Evolutionary conservation across 2,888 invertebrate species (phyloP).

Genomic region (Philaethria dido): DNA sequence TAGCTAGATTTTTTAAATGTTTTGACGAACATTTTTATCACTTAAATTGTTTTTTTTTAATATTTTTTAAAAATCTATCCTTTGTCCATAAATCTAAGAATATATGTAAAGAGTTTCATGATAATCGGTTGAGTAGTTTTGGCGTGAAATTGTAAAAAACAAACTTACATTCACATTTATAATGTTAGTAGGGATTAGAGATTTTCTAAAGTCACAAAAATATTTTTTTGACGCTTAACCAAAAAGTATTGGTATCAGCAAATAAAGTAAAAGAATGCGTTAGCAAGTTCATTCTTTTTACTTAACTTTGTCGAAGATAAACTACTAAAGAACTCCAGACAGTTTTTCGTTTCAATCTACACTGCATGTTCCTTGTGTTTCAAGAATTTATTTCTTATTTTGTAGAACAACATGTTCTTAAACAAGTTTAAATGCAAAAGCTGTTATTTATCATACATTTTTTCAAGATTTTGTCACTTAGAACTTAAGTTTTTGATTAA

Average conservation of each 20-base stretch:
- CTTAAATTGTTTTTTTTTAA: too few relatives aligned
- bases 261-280: conserved; percentile 38
- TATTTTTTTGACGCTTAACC: conserved; percentile 13
- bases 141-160: too few relatives aligned
- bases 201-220: conserved; percentile 35
- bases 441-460: not conserved
- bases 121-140: too few relatives aligned
- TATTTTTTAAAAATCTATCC: too few relatives aligned
- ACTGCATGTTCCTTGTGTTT: conserved; percentile 21
- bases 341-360: conserved; percentile 29
- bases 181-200: too few relatives aligned
- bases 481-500: too few relatives aligned
- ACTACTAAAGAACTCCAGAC: conserved; percentile 31
- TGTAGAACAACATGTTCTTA: conserved; percentile 3
- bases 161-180: too few relatives aligned
- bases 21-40: too few relatives aligned
- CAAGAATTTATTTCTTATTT: conserved; percentile 8
- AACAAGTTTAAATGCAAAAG: not conserved
- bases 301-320: conserved; percentile 38
- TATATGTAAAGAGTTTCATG: too few relatives aligned
- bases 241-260: conserved; percentile 26
- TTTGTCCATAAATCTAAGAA: too few relatives aligned
- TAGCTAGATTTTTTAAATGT: too few relatives aligned
- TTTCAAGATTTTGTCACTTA: too few relatives aligned
- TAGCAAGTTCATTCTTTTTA: conserved; percentile 37